Base-by-base conservation (phyloP, 2,797 vertebrate species). In the Mus spretus region DNA sequence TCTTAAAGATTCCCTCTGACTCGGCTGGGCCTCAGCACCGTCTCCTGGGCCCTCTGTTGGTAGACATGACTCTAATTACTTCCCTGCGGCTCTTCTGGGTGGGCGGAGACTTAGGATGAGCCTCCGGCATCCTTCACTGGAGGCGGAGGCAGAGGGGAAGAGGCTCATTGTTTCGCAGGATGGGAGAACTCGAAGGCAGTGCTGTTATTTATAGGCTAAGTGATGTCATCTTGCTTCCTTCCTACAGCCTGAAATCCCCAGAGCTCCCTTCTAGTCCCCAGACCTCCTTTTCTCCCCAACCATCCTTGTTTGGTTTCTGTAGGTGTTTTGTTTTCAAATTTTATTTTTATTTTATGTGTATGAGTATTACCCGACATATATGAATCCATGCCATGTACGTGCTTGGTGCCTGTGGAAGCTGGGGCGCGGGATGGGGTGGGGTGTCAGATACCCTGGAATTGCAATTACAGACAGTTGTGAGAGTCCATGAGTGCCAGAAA, bases 141-240 rank as follows among this genome's bases (percentile, higher is more conserved):
- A 5, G 5, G 83, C 75, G 20, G 28, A 5, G 5, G 83, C 75
- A 28, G 2, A 70, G 92, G 50, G 96, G 96, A 96, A 92, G 83
- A 75, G 47, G 44, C 6, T 81, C 75, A 67, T 85, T 85, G 93
- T 63, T 94, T 79, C 37, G 31, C 90, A 89, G 79, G 92, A 78
- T 50, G 80, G 15, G 61, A 59, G 47, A 63, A 65, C 82, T 50
- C 84, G 79, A 57, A 20, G 2, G 81, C 55, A 78, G 34, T 6
- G 34, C 44, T 82, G 87, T 89, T 95, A 65, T 90, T 97, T 85
- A 82, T 78, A 91, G 91, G 15, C 74, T 65, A 84, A 70, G 88
- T 50, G 50, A 44, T 3, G 37, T 80, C 81, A 63, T 22, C 87
- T 50, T 40, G 77, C 61, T 28, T 90, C 63, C 44, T 85, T 92